phyloP scores from a whole-genome alignment of 2,113 vertebrate species.

The Platysteira castanea region DNA sequence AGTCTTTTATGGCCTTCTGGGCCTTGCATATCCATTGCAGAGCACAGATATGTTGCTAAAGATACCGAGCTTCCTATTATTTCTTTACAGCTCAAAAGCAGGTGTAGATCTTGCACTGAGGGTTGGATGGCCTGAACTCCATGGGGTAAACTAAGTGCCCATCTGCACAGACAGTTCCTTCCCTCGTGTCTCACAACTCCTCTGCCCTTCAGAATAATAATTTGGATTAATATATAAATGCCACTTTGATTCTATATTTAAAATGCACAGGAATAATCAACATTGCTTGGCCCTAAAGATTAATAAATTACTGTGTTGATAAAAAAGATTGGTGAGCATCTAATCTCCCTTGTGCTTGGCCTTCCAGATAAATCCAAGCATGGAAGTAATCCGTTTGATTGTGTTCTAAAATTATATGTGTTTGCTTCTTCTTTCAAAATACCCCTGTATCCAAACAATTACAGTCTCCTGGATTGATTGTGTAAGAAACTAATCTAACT shows the following conservation, averaged over 20 bases:
- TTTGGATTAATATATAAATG: background rate
- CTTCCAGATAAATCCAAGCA: conserved; percentile 12
- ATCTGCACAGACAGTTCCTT: background rate
- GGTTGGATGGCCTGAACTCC: background rate
- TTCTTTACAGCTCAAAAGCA: background rate
- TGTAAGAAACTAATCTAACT: background rate
- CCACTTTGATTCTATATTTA: background rate
- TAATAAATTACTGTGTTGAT: background rate
- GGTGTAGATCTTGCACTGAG: background rate
- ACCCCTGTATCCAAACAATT: background rate
- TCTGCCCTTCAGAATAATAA: background rate
- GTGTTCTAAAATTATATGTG: background rate
- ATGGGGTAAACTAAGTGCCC: background rate
- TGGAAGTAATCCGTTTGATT: background rate
- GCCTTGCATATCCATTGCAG: background rate
- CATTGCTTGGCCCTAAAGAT: background rate
- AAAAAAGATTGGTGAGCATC: background rate
- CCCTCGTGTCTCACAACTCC: background rate
- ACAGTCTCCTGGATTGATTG: background rate
- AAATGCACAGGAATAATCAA: background rate
- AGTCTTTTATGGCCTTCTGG: background rate
- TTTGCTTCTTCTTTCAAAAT: background rate
- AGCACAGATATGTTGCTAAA: background rate
- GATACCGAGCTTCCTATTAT: background rate
- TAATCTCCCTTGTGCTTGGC: conserved; percentile 2